phyloP scores from a whole-genome alignment of 92 coral and sea anemone genomes.

The Epizoanthus stellaris region DNA sequence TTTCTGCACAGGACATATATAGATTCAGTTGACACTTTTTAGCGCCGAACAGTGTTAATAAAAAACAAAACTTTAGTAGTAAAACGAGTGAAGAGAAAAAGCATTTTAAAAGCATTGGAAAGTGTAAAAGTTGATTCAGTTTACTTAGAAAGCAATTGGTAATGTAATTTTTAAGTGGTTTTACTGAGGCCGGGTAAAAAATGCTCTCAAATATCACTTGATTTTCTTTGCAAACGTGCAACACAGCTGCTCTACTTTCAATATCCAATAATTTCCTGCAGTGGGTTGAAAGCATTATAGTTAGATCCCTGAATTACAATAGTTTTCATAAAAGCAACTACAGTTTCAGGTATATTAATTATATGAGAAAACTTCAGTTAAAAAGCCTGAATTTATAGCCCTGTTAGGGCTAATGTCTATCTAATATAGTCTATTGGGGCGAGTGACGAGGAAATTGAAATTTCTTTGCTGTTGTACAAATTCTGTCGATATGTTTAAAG shows the following conservation, averaged over 20 bases:
- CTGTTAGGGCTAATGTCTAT: not conserved
- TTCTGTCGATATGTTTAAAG: slow-evolving; percentile 2
- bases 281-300: slow-evolving; percentile 28
- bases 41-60: too few relatives aligned
- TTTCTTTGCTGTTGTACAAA: not conserved
- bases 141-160: not conserved
- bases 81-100: not conserved
- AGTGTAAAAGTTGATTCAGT: not conserved
- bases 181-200: not conserved
- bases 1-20: too few relatives aligned
- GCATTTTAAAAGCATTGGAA: not conserved
- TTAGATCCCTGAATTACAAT: slow-evolving; percentile 5
- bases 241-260: slow-evolving; percentile 3
- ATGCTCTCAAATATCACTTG: not conserved
- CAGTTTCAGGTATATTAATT: not conserved
- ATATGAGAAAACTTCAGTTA: not conserved
- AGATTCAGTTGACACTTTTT: not conserved
- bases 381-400: not conserved
- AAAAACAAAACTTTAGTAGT: not conserved
- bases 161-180: not conserved
- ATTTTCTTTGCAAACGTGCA: slow-evolving; percentile 16
- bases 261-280: slow-evolving; percentile 17
- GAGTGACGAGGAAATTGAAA: not conserved
- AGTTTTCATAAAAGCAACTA: slow-evolving; percentile 6
- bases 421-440: not conserved